A percentile compares a stretch with the other conserved stretches of the same genome.
phyloP scores from a whole-genome alignment of 1,140 invertebrate genomes.

The Bombus polaris region DNA sequence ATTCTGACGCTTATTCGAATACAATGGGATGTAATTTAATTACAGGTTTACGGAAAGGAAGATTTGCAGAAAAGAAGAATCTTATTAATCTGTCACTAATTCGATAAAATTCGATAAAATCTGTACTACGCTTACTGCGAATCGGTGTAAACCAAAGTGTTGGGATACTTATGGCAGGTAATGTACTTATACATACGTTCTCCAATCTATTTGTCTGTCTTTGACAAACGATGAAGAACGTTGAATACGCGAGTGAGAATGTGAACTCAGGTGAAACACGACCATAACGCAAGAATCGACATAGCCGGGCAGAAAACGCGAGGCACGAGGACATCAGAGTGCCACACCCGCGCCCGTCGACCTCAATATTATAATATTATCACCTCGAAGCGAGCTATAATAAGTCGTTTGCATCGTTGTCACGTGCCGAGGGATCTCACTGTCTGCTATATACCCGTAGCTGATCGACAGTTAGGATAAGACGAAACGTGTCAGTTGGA shows the following conservation, averaged over 20 bases:
- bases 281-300: conserved; percentile 10
- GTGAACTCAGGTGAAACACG: background rate
- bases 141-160: background rate
- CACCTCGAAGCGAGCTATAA: conserved; percentile 53
- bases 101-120: no score
- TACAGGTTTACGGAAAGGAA: no score
- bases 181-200: background rate
- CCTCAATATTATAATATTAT: conserved; percentile 71
- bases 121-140: no score
- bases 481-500: conserved; percentile 54
- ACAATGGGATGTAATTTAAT: background rate
- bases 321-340: background rate
- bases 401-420: conserved; percentile 68
- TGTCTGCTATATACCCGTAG: conserved; percentile 34
- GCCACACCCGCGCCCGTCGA: conserved; percentile 54
- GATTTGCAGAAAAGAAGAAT: no score
- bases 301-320: background rate
- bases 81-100: no score
- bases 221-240: background rate
- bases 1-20: background rate
- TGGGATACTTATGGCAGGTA: background rate
- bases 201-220: background rate
- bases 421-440: conserved; percentile 56
- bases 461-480: conserved; percentile 59
- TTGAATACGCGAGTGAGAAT: background rate